phyloP scores from a whole-genome alignment of 2,888 invertebrate species.

The Ditula angustiorana region DNA sequence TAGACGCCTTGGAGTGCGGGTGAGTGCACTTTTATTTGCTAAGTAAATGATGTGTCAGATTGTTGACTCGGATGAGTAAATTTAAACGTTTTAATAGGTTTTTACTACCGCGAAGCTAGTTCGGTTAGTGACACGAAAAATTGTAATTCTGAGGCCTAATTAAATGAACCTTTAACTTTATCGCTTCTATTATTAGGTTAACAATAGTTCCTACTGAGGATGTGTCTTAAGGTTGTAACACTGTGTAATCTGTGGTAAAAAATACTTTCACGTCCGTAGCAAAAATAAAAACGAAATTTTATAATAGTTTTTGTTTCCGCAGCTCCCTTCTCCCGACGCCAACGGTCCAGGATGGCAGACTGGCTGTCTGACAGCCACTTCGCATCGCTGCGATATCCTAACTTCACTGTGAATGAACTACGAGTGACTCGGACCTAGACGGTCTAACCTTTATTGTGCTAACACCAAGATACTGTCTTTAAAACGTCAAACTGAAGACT shows the following conservation, averaged over 20 bases:
- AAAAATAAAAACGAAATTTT: too few species aligned
- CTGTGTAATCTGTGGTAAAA: too few species aligned
- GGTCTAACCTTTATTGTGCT: neutral
- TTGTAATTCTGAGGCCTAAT: too few species aligned
- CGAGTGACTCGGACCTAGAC: slow-evolving; percentile 14
- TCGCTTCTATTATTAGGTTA: too few species aligned
- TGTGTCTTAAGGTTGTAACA: too few species aligned
- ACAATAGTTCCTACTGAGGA: too few species aligned
- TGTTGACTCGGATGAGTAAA: neutral
- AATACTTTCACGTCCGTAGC: too few species aligned
- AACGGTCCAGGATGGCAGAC: slow-evolving; percentile 62
- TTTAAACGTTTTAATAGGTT: too few species aligned
- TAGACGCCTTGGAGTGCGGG: slow-evolving; percentile 80
- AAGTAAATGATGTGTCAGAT: neutral
- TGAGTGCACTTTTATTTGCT: slow-evolving; percentile 59
- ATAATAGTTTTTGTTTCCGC: slow-evolving; percentile 53
- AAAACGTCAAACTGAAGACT: neutral
- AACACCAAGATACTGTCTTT: slow-evolving; percentile 7
- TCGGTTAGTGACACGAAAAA: too few species aligned
- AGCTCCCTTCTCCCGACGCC: slow-evolving; percentile 75
- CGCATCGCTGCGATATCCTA: slow-evolving; percentile 38
- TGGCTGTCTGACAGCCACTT: slow-evolving; percentile 67
- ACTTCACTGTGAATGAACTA: slow-evolving; percentile 15
- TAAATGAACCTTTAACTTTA: too few species aligned
- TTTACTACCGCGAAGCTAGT: too few species aligned